Evolutionary conservation across 2,888 invertebrate genomes (phyloP).

Genomic region (Euspilapteryx auroguttella): DNA sequence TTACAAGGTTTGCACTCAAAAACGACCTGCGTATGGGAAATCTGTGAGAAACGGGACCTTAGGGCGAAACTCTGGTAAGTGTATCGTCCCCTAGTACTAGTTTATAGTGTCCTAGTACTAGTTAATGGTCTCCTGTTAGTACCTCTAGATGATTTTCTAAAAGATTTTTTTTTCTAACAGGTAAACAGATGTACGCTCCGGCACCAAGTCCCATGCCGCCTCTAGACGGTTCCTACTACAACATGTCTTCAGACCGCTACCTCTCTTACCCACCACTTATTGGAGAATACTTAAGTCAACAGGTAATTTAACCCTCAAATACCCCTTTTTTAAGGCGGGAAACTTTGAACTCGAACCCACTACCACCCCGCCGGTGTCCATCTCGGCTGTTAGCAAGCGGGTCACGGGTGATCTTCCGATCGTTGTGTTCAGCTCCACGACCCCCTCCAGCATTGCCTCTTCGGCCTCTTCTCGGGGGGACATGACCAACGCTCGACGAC

Average conservation of each 20-base stretch:
- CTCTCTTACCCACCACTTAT: slow-evolving; percentile 76
- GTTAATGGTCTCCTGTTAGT: too few relatives aligned
- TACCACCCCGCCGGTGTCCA: slow-evolving; percentile 7
- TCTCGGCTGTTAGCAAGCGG: background rate
- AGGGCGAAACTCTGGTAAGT: too few relatives aligned
- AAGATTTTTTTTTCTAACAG: slow-evolving; percentile 18
- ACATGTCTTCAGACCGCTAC: slow-evolving; percentile 78
- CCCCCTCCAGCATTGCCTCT: too few relatives aligned
- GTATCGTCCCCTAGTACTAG: too few relatives aligned
- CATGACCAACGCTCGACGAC: too few relatives aligned
- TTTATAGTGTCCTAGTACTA: too few relatives aligned
- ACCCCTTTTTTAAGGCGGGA: background rate
- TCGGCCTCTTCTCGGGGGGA: too few relatives aligned
- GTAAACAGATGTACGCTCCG: slow-evolving; percentile 64
- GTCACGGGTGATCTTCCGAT: too few relatives aligned
- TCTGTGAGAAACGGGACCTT: too few relatives aligned
- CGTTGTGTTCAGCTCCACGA: too few relatives aligned
- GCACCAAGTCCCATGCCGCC: slow-evolving; percentile 74
- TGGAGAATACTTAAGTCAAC: slow-evolving; percentile 49
- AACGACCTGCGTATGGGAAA: too few relatives aligned
- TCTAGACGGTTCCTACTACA: slow-evolving; percentile 78
- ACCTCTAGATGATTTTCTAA: background rate
- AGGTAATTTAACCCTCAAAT: slow-evolving; percentile 21
- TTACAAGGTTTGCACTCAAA: too few relatives aligned
- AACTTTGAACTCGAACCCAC: background rate